Evolutionary conservation across 2,888 invertebrate genomes (phyloP).

Genomic region (Listrodromus nycthemerus): DNA sequence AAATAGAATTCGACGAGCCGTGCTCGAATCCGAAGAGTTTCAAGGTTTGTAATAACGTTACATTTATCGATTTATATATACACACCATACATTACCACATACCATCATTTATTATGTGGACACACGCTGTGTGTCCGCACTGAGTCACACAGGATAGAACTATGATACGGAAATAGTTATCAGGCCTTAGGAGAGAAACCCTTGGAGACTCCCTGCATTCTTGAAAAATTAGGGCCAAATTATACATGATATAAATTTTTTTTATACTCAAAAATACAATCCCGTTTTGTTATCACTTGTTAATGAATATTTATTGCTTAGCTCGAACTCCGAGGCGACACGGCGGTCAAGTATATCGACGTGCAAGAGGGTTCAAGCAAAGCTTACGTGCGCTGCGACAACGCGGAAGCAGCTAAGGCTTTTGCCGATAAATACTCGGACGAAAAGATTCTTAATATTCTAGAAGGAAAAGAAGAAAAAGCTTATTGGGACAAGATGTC

Average conservation of each 20-base stretch:
- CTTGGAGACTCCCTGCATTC: too few species aligned
- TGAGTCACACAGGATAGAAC: too few species aligned
- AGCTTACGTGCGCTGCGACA: constrained; percentile 89
- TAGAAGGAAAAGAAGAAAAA: constrained; percentile 88
- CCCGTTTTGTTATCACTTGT: background rate
- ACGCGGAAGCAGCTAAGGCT: constrained; percentile 85
- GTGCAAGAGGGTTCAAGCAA: constrained; percentile 89
- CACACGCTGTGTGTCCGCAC: too few species aligned
- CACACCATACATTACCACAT: too few species aligned
- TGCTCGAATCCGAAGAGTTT: constrained; percentile 89
- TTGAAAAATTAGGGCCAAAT: too few species aligned
- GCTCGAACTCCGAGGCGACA: constrained; percentile 87
- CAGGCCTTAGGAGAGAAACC: too few species aligned
- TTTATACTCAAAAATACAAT: background rate
- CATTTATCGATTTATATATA: background rate
- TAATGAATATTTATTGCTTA: constrained; percentile 76
- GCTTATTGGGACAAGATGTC: constrained; percentile 93
- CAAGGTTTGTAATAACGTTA: constrained; percentile 85
- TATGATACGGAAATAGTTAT: too few species aligned
- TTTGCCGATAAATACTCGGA: constrained; percentile 80
- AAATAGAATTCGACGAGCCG: constrained; percentile 88
- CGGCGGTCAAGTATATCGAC: constrained; percentile 92
- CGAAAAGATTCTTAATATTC: constrained; percentile 80
- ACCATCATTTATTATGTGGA: too few species aligned
- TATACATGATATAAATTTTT: background rate